These are phyloP conservation scores for Drosophila triauraria DNA, from an alignment of 1,140 invertebrate genomes.

Conservation along the genomic window DNA sequence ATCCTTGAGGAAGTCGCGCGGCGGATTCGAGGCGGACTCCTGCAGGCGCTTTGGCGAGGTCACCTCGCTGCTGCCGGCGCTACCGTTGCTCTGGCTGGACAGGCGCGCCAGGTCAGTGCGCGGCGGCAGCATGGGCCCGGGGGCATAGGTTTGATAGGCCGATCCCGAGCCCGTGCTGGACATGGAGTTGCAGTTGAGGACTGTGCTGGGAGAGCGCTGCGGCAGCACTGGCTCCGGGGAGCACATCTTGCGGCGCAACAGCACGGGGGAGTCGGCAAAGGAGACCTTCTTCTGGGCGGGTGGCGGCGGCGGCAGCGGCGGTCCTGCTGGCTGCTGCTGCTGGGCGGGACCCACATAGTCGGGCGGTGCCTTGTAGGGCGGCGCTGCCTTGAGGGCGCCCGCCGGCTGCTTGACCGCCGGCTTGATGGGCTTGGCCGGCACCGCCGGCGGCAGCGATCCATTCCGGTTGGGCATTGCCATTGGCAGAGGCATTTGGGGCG, in stretches of 20 bases:
- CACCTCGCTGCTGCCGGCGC: conserved; percentile 45
- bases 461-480: conserved; percentile 59
- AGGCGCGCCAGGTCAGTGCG: conserved; percentile 89
- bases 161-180: conserved; percentile 16
- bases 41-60: conserved; percentile 90
- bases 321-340: conserved; percentile 2
- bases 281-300: conserved; percentile 79
- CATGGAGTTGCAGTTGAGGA: conserved; percentile 44
- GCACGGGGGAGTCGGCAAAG: conserved; percentile 83
- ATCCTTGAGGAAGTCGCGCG: conserved; percentile 93
- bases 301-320: conserved; percentile 49
- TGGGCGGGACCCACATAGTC: conserved; percentile 74
- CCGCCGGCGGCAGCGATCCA: conserved; percentile 68
- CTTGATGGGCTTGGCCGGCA: conserved; percentile 80
- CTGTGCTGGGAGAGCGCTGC: conserved; percentile 57
- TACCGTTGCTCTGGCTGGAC: conserved; percentile 69
- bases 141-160: conserved; percentile 64
- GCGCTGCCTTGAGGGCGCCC: conserved; percentile 66
- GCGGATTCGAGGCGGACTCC: conserved; percentile 90
- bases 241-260: conserved; percentile 83
- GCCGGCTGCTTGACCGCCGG: conserved; percentile 68
- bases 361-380: conserved; percentile 84
- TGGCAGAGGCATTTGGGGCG: conserved; percentile 1
- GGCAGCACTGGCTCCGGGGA: conserved; percentile 76
- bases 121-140: conserved; percentile 88